phyloP scores from a whole-genome alignment of 2,113 vertebrate species.

The Brachypodius melanocephalos region DNA sequence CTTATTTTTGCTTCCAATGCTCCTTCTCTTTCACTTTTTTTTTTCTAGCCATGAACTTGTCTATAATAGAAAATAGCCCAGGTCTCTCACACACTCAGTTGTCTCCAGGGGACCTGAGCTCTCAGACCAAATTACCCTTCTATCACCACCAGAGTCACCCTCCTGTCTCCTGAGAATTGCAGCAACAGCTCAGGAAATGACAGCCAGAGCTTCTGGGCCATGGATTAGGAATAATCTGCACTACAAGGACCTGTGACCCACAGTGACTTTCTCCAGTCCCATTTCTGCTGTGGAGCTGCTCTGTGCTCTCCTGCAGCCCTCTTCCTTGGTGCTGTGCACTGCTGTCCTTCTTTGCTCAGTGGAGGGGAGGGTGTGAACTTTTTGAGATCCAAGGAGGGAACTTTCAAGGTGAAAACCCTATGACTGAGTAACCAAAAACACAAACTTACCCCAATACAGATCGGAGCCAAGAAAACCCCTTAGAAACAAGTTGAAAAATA shows the following conservation, averaged over 20 bases:
- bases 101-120: neutral
- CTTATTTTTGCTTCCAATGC: neutral
- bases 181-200: neutral
- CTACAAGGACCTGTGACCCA: neutral
- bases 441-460: neutral
- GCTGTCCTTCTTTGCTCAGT: neutral
- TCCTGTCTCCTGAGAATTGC: neutral
- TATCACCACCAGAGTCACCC: neutral
- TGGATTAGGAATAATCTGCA: neutral
- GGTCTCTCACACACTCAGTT: neutral
- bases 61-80: neutral
- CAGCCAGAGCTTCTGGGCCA: neutral
- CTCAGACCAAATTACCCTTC: neutral
- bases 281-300: neutral
- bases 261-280: neutral
- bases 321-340: neutral
- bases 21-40: neutral
- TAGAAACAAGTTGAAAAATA: neutral
- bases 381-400: neutral
- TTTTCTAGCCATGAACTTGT: neutral
- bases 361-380: neutral
- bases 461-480: neutral
- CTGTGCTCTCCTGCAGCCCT: neutral
- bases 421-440: neutral
- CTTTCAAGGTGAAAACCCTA: neutral